Evolutionary conservation across 2,113 vertebrate genomes (phyloP), one percentile per base, ranked within the genome.

Genomic region (Protobothrops mucrosquamatus): DNA sequence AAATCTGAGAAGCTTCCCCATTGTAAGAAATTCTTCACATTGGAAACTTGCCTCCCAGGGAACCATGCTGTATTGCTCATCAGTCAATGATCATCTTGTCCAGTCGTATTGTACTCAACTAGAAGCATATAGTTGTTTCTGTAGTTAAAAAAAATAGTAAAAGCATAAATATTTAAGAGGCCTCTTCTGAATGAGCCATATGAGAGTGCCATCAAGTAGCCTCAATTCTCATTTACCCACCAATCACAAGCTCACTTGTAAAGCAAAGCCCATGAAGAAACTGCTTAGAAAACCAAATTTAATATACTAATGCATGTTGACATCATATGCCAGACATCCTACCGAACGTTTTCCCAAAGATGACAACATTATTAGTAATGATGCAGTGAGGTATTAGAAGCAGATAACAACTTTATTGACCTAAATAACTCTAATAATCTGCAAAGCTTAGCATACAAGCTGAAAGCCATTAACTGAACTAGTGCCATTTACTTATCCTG

Each of bases 281-380:
- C 94, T 94, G 93, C 93, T 90, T 91, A 90, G 89, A 69, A 88
- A 91, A 93, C 93, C 89, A 95, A 94, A 95, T 94, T 93, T 54
- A 59, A 94, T 95, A 91, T 96, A 93, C 95, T 94, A 93, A 92
- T 94, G 95, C 95, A 96, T 94, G 94, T 95, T 96, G 96, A 95
- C 92, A 95, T 93, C 94, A 57, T 89, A 56, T 23, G 91, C 59
- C 94, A 89, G 85, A 94, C 92, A 26, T 92, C 87, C 91, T 95
- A 96, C 88, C 96, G 93, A 96, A 95, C 93, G 88, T 93, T 95
- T 86, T 93, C 94, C 93, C 92, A 94, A 95, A 95, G 94, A 94
- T 96, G 95, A 96, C 94, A 97, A 95, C 91, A 92, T 97, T 96
- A 95, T 95, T 96, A 96, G 97, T 94, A 95, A 97, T 92, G 89